These are phyloP conservation scores for Zaprionus ornatus DNA, from an alignment of 1,140 invertebrate genomes.

Conservation along the genomic window DNA sequence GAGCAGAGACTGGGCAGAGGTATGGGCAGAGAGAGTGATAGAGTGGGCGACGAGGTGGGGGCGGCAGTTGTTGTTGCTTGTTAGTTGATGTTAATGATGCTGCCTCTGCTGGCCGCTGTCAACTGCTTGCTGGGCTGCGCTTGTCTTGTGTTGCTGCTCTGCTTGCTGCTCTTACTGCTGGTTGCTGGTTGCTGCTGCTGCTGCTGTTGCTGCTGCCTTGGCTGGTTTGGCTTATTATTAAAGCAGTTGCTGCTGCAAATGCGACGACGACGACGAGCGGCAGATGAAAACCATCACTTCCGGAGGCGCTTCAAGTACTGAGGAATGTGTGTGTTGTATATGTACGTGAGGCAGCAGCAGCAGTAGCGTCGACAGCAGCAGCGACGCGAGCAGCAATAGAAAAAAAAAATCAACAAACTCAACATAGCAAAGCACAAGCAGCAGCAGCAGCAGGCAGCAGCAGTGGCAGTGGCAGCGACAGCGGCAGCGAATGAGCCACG, in stretches of 20 bases:
- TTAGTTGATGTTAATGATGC: neutral
- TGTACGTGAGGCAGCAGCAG: slow-evolving; percentile 45
- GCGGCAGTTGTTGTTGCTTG: slow-evolving; percentile 14
- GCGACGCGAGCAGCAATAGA: slow-evolving; percentile 43
- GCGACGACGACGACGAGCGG: slow-evolving; percentile 55
- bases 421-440: slow-evolving; percentile 4
- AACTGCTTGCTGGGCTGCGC: neutral
- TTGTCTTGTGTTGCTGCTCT: neutral
- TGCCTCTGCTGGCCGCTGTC: neutral
- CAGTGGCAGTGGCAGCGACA: slow-evolving; percentile 11
- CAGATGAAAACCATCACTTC: slow-evolving; percentile 83
- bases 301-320: slow-evolving; percentile 83
- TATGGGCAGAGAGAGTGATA: neutral
- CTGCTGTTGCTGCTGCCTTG: neutral
- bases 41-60: neutral
- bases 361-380: slow-evolving; percentile 22
- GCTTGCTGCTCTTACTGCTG: neutral
- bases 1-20: neutral
- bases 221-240: slow-evolving; percentile 28
- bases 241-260: slow-evolving; percentile 44
- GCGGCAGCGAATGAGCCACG: slow-evolving; percentile 48
- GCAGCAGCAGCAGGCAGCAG: slow-evolving; percentile 12
- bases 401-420: slow-evolving; percentile 49
- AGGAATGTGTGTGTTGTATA: slow-evolving; percentile 72
- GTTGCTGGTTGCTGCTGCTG: neutral